phyloP scores from a whole-genome alignment of 2,888 invertebrate species.

The Lysandra bellargus region DNA sequence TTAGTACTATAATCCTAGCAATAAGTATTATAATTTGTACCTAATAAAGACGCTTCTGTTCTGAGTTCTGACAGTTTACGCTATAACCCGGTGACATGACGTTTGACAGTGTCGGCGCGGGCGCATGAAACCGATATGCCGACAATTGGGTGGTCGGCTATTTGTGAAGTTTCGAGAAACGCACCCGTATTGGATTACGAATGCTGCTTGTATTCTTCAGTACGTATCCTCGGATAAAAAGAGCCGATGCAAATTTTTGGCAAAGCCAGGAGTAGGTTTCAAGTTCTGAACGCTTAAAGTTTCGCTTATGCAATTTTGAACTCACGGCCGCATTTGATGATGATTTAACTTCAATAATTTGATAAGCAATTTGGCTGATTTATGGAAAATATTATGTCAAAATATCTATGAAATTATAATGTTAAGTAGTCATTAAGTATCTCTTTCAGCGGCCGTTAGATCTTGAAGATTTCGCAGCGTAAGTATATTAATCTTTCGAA shows the following conservation, averaged over 20 bases:
- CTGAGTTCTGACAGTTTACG: constrained; percentile 54
- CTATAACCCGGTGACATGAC: constrained; percentile 48
- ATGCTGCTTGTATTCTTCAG: constrained; percentile 3
- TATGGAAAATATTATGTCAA: too few species aligned
- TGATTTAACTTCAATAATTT: too few species aligned
- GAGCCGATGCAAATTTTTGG: not conserved
- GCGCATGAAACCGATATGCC: constrained; percentile 58
- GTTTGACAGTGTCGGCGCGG: constrained; percentile 54
- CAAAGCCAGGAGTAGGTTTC: not conserved
- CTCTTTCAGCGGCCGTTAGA: too few species aligned
- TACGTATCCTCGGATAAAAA: constrained; percentile 13
- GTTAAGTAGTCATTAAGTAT: too few species aligned
- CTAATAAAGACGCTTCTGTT: constrained; percentile 39
- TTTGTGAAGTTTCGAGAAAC: constrained; percentile 61
- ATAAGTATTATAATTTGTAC: not conserved
- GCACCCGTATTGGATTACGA: constrained; percentile 50
- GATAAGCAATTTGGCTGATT: too few species aligned
- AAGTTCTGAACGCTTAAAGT: not conserved
- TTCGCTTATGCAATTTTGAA: too few species aligned
- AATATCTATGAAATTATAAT: too few species aligned
- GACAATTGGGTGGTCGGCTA: constrained; percentile 60
- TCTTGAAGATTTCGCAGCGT: not conserved
- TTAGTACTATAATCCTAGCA: too few species aligned
- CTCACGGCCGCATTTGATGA: too few species aligned
- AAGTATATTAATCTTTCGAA: not conserved